Base-by-base conservation (phyloP, 2,888 invertebrate genomes). In the Perizoma affinitatum region DNA sequence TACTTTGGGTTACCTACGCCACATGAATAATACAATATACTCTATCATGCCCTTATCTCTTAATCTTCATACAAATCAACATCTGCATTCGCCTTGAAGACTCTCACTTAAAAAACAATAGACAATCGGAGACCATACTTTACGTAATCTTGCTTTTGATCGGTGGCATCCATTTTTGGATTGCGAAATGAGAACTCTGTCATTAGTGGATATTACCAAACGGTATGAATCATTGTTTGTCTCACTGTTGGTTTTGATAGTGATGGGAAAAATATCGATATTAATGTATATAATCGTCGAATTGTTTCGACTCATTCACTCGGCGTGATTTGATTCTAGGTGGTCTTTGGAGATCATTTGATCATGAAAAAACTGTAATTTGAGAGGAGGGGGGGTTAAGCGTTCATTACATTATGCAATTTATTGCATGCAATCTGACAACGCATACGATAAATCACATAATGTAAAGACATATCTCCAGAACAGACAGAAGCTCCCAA, bases 161-260 rank as follows among this genome's bases (percentile, higher is more conserved):
- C 79, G 83, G 84, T 85, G 76, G 75, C 73, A 73, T 69, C 78
- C 75, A 78, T 84, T 84, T 80, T 76, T 58, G 76, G 71, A 67
- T 86, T 86, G 76, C 86, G 80, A 80, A 87, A 87, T 74, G 75
- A 70, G 75, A 74, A 76, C 78, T 73, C 65, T 67, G 67, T 76
- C 79, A 83, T 85, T 86, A 87, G 83, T 73, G 68, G 70, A 70
- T 74, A 75, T 88, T 88, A 81, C 84, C 79, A 83, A 86, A 87
- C 71, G 8, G 44, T 73, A 79, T 88, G 87, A 87, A 81, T 87
- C 86, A 88, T 82, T 68, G 76, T 73, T 83, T 84, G 83, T 85
- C 79, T 84, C 65, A 71, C 62, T 69, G 72, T 78, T 22, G 44
- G 7, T 59, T 62, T 65, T 50, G 55, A 22, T 68, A 66, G 68